Base-by-base conservation (phyloP, 1,140 invertebrate genomes). In the Leptopilina boulardi region DNA sequence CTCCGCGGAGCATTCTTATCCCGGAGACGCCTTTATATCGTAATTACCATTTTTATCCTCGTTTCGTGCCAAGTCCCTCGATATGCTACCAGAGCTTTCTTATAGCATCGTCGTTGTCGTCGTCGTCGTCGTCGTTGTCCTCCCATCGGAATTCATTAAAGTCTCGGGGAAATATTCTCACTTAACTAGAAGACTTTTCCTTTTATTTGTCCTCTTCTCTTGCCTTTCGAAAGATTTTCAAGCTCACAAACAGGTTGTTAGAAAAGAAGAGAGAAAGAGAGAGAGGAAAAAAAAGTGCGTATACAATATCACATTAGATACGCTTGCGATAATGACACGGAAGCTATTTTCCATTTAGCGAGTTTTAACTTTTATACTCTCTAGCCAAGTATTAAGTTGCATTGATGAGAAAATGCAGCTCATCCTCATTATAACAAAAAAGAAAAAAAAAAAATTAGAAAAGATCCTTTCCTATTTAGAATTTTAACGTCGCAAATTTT, bases 11-110 rank as follows among this genome's bases (percentile, higher is more conserved):
- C 85, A 88, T 88, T 86, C 86, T 89, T 87, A 86, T 87, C 86
- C 82, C 76, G 76, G 71, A 59, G 84, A 84, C 86, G 81, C 80
- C 83, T 90, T 89, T 89, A 89, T 89, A 89, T 88, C 85, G 86
- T 89, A 89, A 90, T 90, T 89, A 89, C 86, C 88, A 89, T 89
- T 89, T 89, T 90, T 87, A 88, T 89, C 86, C 85, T 84, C 80
- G 75, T 81, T 84, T 80, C 81, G 71, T 77, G 56, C 77, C 80
- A 79, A 70, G 56, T 38, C 71, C 73, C 75, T 47, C 75, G 38
- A 72, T 71, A 51, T 51, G 47, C 44, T n/a, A 47, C 77, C 75
- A 77, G 74, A 77, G 73, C 78, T 82, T 78, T 77, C 74, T 77
- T 71, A 34, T 76, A 70, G 41, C 38, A 75, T 82, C 80, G 75